phyloP scores from a whole-genome alignment of 2,797 vertebrate species.

The Zalophus californianus region DNA sequence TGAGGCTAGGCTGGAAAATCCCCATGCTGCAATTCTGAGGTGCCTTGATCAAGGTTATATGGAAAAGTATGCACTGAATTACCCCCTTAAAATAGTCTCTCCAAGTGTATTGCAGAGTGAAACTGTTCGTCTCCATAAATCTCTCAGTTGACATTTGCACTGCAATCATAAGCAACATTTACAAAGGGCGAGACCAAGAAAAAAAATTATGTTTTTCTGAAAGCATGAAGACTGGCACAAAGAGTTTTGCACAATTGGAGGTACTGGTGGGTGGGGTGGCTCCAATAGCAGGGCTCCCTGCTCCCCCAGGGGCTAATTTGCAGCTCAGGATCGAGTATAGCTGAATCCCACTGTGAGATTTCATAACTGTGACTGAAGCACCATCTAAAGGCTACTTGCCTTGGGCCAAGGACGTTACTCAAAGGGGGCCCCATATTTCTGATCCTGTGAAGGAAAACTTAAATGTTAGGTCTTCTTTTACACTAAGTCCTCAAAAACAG shows the following conservation, averaged over 20 bases:
- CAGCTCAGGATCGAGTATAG: neutral
- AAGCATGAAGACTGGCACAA: neutral
- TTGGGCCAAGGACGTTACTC: neutral
- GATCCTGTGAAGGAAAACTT: neutral
- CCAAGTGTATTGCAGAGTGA: neutral
- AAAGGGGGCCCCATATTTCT: neutral
- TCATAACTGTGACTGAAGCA: neutral
- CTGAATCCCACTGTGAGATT: neutral
- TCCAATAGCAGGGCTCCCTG: neutral
- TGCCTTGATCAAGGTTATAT: constrained; percentile 50
- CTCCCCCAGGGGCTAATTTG: neutral
- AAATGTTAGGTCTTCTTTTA: neutral
- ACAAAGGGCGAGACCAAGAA: constrained; percentile 42
- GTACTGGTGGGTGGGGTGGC: neutral
- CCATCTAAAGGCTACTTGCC: neutral
- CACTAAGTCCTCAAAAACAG: neutral
- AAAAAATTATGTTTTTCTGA: constrained; percentile 58
- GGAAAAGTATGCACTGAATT: constrained; percentile 17
- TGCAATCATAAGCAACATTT: constrained; percentile 67
- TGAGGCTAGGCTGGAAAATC: neutral
- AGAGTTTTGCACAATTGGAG: constrained; percentile 23
- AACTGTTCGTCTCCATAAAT: constrained; percentile 51
- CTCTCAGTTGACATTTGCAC: neutral
- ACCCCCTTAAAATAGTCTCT: constrained; percentile 12
- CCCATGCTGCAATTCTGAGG: neutral